Evolutionary conservation across 2,888 invertebrate genomes (phyloP).

Genomic region (Ariolimax columbianus): DNA sequence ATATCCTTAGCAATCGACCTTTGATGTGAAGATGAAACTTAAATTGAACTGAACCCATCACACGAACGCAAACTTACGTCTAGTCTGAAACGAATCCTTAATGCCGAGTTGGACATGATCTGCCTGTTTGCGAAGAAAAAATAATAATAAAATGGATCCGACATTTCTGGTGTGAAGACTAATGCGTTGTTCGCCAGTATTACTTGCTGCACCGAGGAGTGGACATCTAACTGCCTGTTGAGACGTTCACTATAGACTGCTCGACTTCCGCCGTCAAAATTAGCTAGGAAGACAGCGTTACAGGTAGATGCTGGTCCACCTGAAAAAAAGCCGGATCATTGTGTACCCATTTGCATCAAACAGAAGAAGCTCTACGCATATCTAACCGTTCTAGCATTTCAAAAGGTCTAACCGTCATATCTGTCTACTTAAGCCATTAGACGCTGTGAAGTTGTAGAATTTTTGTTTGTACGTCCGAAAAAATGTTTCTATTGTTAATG

Average conservation of each 20-base stretch:
- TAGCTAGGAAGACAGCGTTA: slow-evolving; percentile 37
- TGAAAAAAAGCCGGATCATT: no score
- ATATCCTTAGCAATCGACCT: no score
- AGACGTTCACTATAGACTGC: slow-evolving; percentile 30
- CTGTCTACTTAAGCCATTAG: no score
- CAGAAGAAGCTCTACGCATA: no score
- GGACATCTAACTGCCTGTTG: neutral
- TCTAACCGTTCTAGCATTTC: no score
- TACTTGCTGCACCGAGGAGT: slow-evolving; percentile 3
- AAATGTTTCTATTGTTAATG: no score
- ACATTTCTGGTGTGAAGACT: slow-evolving; percentile 15
- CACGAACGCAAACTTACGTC: slow-evolving; percentile 34
- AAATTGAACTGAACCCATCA: no score
- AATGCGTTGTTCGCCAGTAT: slow-evolving; percentile 10
- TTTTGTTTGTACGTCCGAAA: no score
- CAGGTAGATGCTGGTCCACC: slow-evolving; percentile 14
- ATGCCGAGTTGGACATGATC: neutral
- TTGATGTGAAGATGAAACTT: no score
- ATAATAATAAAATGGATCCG: slow-evolving; percentile 21
- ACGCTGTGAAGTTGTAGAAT: no score
- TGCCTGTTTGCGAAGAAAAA: slow-evolving; percentile 37
- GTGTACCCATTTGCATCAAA: no score
- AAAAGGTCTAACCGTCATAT: no score
- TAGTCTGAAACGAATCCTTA: slow-evolving; percentile 25
- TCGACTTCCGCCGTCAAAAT: slow-evolving; percentile 8